These are phyloP conservation scores for Ophioninae sp. DNA, from an alignment of 2,888 invertebrate genomes.

Conservation along the genomic window DNA sequence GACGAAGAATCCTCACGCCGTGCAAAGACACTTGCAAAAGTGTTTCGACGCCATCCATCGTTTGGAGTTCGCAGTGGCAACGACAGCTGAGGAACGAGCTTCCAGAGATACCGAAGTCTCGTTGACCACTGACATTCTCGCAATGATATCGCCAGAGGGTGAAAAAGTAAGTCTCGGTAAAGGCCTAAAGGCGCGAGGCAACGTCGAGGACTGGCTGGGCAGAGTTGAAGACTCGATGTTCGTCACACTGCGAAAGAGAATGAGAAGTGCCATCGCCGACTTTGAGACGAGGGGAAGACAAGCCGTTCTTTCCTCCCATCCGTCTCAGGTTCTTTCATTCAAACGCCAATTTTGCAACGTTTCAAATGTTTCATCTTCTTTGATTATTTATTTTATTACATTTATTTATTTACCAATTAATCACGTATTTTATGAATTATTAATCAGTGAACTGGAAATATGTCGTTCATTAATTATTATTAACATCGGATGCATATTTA, in stretches of 20 bases:
- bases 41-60: conserved; percentile 93
- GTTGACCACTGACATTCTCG: conserved; percentile 91
- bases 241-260: conserved; percentile 87
- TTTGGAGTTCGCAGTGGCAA: conserved; percentile 87
- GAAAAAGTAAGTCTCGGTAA: conserved; percentile 91
- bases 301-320: conserved; percentile 88
- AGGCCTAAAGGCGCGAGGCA: conserved; percentile 93
- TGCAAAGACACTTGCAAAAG: conserved; percentile 94
- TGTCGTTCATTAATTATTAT: no score
- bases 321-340: conserved; percentile 85
- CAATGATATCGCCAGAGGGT: conserved; percentile 95
- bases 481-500: no score
- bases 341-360: neutral
- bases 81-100: conserved; percentile 83
- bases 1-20: conserved; percentile 93
- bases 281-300: conserved; percentile 85
- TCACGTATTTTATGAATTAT: no score
- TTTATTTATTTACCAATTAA: no score
- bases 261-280: conserved; percentile 89
- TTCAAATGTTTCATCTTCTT: no score
- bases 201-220: conserved; percentile 95
- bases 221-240: conserved; percentile 97
- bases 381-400: no score
- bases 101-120: conserved; percentile 80
- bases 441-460: no score